Base-by-base conservation (phyloP, 2,797 vertebrate genomes). In the Xiphorhynchus erythropygius region DNA sequence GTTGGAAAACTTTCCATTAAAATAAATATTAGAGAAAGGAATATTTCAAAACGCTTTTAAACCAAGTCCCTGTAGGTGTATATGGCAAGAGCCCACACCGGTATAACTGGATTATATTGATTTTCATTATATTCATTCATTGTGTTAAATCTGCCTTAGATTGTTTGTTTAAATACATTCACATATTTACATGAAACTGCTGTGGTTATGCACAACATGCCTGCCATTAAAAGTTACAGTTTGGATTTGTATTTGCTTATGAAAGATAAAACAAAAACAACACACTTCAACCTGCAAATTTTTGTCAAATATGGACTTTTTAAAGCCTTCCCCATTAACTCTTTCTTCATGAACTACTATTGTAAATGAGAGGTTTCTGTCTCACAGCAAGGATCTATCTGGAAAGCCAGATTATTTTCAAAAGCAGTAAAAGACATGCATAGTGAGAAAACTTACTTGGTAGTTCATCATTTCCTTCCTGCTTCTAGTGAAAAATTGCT, bases 21-120 rank as follows among this genome's bases (percentile, higher is more conserved):
- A 94, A 91, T 93, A 88, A 90, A 91, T 91, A 81, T 37, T 62
- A 78, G 32, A 75, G 75, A 95, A 90, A 74, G 12, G 92, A 87
- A 47, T 90, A 84, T 62, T 94, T 90, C 47, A 50, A 71, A 94
- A 50, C 18, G n/a, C 83, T 88, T 90, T 47, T 65, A 89, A 94
- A 77, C 32, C 53, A 44, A 71, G 46, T 96, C 85, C 50, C 63
- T 28, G 39, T 88, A 81, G 50, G 70, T 91, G 70, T 65, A 24
- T 59, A 57, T 74, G 78, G 57, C 57, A 65, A 52, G 18, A 73
- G 62, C 53, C 49, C 53, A 32, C 44, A 65, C 46, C 35, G 62
- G 30, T 79, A 73, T 83, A 64, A 35, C 37, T 33, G 55, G 41
- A 81, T 81, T 78, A 78, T 84, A 82, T 12, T 79, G 50, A 44